Evolutionary conservation across 2,888 invertebrate species (phyloP).

Genomic region (Lycaena phlaeas): DNA sequence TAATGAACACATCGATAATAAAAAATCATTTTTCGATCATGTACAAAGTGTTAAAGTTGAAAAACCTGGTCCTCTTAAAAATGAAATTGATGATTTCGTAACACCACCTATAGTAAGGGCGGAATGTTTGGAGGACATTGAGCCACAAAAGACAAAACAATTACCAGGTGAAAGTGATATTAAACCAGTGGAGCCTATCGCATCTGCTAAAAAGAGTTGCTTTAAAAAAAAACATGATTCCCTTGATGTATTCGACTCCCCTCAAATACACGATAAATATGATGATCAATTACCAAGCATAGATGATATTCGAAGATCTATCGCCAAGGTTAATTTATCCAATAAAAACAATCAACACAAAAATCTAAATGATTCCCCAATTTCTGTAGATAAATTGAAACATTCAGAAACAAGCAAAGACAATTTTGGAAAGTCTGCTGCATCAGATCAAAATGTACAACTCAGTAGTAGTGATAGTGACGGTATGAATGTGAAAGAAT

Average conservation of each 20-base stretch:
- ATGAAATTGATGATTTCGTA: constrained; percentile 27
- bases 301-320: constrained; percentile 28
- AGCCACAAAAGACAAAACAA: constrained; percentile 42
- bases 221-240: constrained; percentile 36
- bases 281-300: constrained; percentile 16
- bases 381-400: too few species aligned
- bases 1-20: constrained; percentile 12
- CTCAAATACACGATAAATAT: constrained; percentile 10
- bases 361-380: neutral
- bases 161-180: constrained; percentile 42
- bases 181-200: constrained; percentile 29
- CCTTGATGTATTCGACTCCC: constrained; percentile 47
- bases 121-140: constrained; percentile 28
- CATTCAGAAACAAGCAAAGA: neutral
- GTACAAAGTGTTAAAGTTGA: constrained; percentile 20
- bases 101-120: constrained; percentile 53
- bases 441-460: neutral
- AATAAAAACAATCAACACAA: neutral
- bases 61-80: constrained; percentile 13
- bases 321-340: neutral
- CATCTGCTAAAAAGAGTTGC: constrained; percentile 28
- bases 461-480: neutral
- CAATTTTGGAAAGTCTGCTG: neutral
- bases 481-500: neutral
- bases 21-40: constrained; percentile 34